Base-by-base conservation (phyloP, 2,888 invertebrate species). In the Trilocha varians region DNA sequence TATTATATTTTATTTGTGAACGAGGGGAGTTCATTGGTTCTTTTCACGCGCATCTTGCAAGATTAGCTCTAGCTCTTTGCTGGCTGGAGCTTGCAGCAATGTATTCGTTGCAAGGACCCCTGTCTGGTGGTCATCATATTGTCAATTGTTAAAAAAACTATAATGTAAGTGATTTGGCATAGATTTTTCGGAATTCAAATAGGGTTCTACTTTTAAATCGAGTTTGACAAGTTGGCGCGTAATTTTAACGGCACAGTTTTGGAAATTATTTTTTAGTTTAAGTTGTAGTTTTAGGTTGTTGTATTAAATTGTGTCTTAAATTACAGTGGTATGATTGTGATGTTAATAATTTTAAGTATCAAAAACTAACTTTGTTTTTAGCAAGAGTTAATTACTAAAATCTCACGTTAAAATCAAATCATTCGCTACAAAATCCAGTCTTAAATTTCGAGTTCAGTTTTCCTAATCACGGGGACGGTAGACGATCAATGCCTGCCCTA, bases 71-170 rank as follows among this genome's bases (percentile, higher is more conserved):
- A 41, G 45, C 36, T 16, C 13, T 13, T 13, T 13, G 55, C 55
- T 50, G 39, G 36, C 25, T 14, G 45, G 54, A 61, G 62, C 60
- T 50, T 62, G 64, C 64, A 62, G 64, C 63, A 41, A 53, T 53
- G 43, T 16, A 44, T 16, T 47, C 56, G 59, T 57, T 65, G 62
- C 57, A 55, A 47, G 49, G 51, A 44, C 50, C 52, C 55, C 50
- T 44, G 43, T 33, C 39, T 38, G 8, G 16, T 44, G 47, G 43
- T 48, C 45, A 41, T 41, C 42, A 48, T 43, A 55, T 57, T 52
- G 54, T 55, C 42, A 41, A 47, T 45, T 48, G 45, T 44, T 16
- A 36, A 44, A 48, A 43, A 47, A 47, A 25, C 8, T 25, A 9
- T 25, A 25, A 25, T 9, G 25, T 46, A 45, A 49, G 45, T 25